Base-by-base conservation (phyloP, 92 coral and sea anemone genomes). In the Phenganax marumi region DNA sequence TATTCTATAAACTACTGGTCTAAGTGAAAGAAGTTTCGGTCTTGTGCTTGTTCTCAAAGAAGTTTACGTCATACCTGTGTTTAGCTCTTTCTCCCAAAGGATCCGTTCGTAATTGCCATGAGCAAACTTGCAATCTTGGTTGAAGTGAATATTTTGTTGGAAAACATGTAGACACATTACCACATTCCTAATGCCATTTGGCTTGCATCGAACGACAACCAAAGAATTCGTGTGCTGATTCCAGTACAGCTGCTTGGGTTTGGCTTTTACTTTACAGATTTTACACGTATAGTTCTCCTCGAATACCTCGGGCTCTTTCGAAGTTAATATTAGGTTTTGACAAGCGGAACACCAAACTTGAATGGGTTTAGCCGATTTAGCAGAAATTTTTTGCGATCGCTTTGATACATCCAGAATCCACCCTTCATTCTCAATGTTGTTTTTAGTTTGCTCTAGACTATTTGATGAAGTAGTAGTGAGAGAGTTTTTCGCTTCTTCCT, bases 41-140 rank as follows among this genome's bases (percentile, higher is more conserved):
- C 43, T 33, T 33, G 5, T 33, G 43, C 5, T 2, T 33, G 43
- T 33, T 33, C 43, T 33, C 43, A 33, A 33, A 33, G 43, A 33
- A 2, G 5, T 33, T 33, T 33, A 33, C 43, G 2, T 33, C 5
- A 33, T 68, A 68, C 73, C 73, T 68, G 26, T 50, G 3, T 63
- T 18, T 10, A 24, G 26, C 47, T 68, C 47, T 14, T 68, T 68
- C 48, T 68, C 48, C 73, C 73, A 68, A 18, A 68, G 73, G 47
- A 68, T 68, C 7, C 47, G 26, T 68, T 68, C 73, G 11, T 21
- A 68, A 19, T 68, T 8, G 10, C 73, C 73, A 12, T 68, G 73
- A 68, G 73, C 73, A 68, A 68, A 68, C 47, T 68, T 68, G 48
- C 73, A 68, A 19, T 68, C 48, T 8, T 12, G 3, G n/a, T 25